Evolutionary conservation across 1,140 invertebrate genomes (phyloP).

Genomic region (Drosophila kohkoa): DNA sequence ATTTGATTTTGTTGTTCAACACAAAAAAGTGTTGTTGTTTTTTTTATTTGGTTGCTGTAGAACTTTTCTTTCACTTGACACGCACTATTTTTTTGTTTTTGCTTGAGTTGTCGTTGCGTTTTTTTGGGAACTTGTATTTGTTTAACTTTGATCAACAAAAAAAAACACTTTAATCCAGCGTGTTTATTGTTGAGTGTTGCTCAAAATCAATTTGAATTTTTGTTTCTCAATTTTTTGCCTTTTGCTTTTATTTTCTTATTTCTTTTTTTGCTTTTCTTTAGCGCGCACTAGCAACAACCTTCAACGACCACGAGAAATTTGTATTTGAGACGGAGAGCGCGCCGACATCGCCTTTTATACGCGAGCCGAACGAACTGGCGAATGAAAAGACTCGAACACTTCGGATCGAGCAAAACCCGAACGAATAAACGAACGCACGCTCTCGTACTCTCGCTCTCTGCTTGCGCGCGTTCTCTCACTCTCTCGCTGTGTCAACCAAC

Average conservation of each 20-base stretch:
- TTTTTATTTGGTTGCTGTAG: slow-evolving; percentile 33
- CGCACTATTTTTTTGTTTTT: slow-evolving; percentile 27
- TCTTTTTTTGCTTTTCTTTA: slow-evolving; percentile 33
- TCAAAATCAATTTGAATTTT: slow-evolving; percentile 58
- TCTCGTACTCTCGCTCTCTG: slow-evolving; percentile 13
- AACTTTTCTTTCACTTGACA: slow-evolving; percentile 48
- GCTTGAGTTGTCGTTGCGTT: slow-evolving; percentile 23
- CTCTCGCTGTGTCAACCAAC: slow-evolving; percentile 12
- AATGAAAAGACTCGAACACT: slow-evolving; percentile 37
- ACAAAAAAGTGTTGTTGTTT: slow-evolving; percentile 15
- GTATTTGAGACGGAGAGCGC: slow-evolving; percentile 43
- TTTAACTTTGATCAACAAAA: slow-evolving; percentile 40
- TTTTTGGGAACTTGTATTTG: slow-evolving; percentile 9
- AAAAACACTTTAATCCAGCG: slow-evolving; percentile 78
- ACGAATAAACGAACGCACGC: background rate
- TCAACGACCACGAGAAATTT: slow-evolving; percentile 56
- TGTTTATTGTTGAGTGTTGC: slow-evolving; percentile 55
- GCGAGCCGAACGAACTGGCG: slow-evolving; percentile 15
- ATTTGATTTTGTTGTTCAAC: slow-evolving; percentile 4
- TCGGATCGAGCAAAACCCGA: slow-evolving; percentile 16
- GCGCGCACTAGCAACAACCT: slow-evolving; percentile 52
- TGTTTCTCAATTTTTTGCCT: slow-evolving; percentile 34
- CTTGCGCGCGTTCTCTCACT: too few species aligned
- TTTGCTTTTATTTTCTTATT: slow-evolving; percentile 17
- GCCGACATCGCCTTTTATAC: slow-evolving; percentile 40